Evolutionary conservation across 1,140 invertebrate genomes (phyloP).

Genomic region (Nasonia longicornis): DNA sequence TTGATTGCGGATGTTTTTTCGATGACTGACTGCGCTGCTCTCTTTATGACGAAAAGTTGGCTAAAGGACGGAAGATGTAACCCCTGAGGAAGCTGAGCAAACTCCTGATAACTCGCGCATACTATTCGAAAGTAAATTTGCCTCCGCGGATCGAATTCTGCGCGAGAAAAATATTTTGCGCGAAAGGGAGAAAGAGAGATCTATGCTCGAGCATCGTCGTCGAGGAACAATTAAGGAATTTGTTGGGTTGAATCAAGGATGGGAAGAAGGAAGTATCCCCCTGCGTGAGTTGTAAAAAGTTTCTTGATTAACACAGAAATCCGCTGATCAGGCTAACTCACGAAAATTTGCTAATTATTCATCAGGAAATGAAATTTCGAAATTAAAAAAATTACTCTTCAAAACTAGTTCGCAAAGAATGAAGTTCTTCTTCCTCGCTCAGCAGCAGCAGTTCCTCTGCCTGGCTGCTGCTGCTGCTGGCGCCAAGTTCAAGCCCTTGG

Average conservation of each 20-base stretch:
- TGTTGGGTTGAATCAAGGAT: background rate
- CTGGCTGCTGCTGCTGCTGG: background rate
- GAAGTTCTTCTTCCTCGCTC: background rate
- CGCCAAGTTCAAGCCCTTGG: background rate
- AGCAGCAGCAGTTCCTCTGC: background rate
- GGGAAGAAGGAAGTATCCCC: background rate
- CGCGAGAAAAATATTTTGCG: background rate
- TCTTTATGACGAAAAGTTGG: background rate
- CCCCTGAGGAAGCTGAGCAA: background rate
- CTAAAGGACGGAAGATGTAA: background rate
- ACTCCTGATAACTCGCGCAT: background rate
- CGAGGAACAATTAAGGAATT: background rate
- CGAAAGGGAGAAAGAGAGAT: background rate
- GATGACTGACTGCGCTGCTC: background rate
- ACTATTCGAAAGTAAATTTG: background rate
- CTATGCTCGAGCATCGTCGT: no score
- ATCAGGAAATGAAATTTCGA: constrained; percentile 6
- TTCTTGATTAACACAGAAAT: background rate
- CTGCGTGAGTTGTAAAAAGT: background rate
- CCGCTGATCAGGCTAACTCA: background rate
- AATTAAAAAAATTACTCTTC: constrained; percentile 5
- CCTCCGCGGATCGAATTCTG: background rate
- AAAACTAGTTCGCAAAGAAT: constrained; percentile 20
- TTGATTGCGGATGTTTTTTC: background rate
- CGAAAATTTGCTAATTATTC: constrained; percentile 12